Percentiles rank a stretch among this genome's conserved stretches.
Evolutionary conservation across 1,140 invertebrate genomes (phyloP).

Genomic region (Sminthurides bifidus): DNA sequence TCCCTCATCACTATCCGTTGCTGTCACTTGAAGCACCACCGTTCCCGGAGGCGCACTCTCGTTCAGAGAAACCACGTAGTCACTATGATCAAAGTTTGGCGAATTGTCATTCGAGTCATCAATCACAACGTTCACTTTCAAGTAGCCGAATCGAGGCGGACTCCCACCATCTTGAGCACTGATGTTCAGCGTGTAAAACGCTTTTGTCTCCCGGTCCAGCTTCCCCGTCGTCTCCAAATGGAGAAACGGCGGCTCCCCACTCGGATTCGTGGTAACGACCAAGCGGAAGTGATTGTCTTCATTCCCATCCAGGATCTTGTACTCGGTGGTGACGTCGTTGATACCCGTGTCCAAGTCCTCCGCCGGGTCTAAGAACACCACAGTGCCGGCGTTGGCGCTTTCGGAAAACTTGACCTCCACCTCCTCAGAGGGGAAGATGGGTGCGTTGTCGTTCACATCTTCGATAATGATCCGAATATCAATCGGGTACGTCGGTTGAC

Average conservation of each 20-base stretch:
- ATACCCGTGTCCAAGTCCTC: conserved; percentile 71
- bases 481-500: conserved; percentile 83
- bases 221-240: conserved; percentile 80
- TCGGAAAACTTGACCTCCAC: conserved; percentile 80
- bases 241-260: conserved; percentile 73
- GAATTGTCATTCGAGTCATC: conserved; percentile 41
- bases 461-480: conserved; percentile 73
- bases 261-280: conserved; percentile 73
- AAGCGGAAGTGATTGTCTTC: conserved; percentile 74
- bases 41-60: conserved; percentile 83
- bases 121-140: conserved; percentile 79
- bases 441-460: conserved; percentile 81
- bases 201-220: conserved; percentile 71
- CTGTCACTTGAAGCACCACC: conserved; percentile 73
- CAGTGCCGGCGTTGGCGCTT: conserved; percentile 72
- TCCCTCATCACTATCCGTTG: conserved; percentile 79
- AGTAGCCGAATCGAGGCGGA: conserved; percentile 65
- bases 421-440: conserved; percentile 74
- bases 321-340: conserved; percentile 75
- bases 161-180: conserved; percentile 74
- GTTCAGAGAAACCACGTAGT: conserved; percentile 80
- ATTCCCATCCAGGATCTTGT: conserved; percentile 76
- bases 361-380: conserved; percentile 72
- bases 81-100: conserved; percentile 49
- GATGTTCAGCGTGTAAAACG: conserved; percentile 74